These are phyloP conservation scores for Cistogaster globosa DNA, from an alignment of 2,888 invertebrate genomes.

Conservation along the genomic window DNA sequence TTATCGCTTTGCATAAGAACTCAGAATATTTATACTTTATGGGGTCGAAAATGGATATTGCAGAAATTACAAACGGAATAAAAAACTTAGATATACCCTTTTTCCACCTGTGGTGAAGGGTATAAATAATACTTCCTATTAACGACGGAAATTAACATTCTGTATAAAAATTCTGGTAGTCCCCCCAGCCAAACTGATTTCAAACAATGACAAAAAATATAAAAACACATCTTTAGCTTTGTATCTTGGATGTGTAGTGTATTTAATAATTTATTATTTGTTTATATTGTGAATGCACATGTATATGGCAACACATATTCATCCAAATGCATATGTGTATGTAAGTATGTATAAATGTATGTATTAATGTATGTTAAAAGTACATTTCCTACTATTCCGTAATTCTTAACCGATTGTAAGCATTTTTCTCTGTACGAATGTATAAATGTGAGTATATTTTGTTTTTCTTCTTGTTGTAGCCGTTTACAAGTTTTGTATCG, in stretches of 20 bases:
- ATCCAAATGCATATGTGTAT: constrained; percentile 33
- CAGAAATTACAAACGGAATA: no score
- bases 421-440: constrained; percentile 24
- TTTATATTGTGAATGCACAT: constrained; percentile 48
- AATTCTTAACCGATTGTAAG: constrained; percentile 63
- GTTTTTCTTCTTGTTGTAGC: constrained; percentile 25
- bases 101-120: no score
- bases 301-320: neutral
- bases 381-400: constrained; percentile 67
- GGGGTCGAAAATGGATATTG: no score
- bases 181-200: constrained; percentile 15
- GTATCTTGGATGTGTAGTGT: constrained; percentile 50
- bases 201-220: constrained; percentile 36
- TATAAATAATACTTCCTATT: no score
- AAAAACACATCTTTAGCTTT: constrained; percentile 39
- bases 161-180: constrained; percentile 20
- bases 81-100: no score
- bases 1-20: no score
- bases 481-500: constrained; percentile 72
- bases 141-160: constrained; percentile 61
- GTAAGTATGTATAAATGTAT: neutral
- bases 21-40: no score
- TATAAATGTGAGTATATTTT: constrained; percentile 35
- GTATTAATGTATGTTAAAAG: constrained; percentile 50
- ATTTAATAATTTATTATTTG: constrained; percentile 64